Conservation (phyloP, 2,888 invertebrate species). For the Lypha dubia region DNA sequence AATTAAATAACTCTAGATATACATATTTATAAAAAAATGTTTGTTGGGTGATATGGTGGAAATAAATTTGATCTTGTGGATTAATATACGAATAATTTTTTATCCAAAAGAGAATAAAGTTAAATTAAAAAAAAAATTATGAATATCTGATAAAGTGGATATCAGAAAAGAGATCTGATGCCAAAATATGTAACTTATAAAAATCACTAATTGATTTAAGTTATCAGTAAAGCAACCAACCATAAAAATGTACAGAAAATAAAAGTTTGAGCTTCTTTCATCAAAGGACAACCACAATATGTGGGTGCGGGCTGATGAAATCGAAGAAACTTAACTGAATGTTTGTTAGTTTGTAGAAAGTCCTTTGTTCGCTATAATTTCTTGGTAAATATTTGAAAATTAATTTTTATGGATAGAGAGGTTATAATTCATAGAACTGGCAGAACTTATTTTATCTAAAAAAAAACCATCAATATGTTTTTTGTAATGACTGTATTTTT, state of each 20-base stretch:
- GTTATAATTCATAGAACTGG: not conserved
- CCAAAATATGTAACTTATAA: conserved; percentile 18
- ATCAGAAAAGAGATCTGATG: not conserved
- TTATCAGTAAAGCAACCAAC: conserved; percentile 43
- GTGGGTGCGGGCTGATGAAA: not conserved
- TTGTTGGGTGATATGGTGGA: not conserved
- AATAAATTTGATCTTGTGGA: not conserved
- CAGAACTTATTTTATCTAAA: too few species aligned
- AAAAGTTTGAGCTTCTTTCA: not conserved
- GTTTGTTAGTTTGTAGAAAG: not conserved
- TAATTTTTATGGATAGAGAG: not conserved
- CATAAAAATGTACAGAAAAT: conserved; percentile 4
- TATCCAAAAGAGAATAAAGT: conserved; percentile 11
- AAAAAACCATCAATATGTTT: too few species aligned
- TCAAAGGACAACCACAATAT: conserved; percentile 20
- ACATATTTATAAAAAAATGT: not conserved
- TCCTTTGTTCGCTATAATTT: not conserved
- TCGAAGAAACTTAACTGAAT: not conserved
- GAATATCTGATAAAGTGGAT: conserved; percentile 22
- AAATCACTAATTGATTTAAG: conserved; percentile 62
- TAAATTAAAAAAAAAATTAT: not conserved
- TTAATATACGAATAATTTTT: not conserved
- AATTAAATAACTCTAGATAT: too few species aligned
- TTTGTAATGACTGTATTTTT: too few species aligned
- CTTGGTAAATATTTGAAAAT: not conserved